Percentiles rank a stretch among this genome's conserved stretches.
Evolutionary conservation across 2,797 vertebrate genomes (phyloP).

Genomic region (Lepidocolaptes lacrymiger): DNA sequence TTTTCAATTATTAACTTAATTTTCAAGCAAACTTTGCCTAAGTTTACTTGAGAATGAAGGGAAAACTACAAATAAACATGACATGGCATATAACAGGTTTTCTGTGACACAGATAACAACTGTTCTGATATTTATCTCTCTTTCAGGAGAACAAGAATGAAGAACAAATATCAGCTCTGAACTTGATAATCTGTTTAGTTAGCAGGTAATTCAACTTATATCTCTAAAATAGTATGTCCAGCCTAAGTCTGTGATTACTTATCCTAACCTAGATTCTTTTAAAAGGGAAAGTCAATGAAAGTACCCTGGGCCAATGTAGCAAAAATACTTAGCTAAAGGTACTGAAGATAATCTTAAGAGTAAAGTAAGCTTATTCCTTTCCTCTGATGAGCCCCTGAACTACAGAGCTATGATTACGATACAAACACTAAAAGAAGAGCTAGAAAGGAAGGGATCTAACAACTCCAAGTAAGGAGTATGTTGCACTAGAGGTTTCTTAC

Average conservation of each 20-base stretch:
- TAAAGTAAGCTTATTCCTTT: not conserved
- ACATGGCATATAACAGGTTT: not conserved
- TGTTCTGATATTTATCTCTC: not conserved
- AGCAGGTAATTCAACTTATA: constrained; percentile 83
- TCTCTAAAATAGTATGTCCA: not conserved
- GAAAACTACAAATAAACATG: not conserved
- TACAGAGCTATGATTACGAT: not conserved
- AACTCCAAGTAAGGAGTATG: not conserved
- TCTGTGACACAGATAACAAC: not conserved
- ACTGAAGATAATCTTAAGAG: not conserved
- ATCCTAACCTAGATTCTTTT: not conserved
- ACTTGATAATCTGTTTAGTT: constrained; percentile 96
- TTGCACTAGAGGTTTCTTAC: not conserved
- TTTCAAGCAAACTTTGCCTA: too few species aligned
- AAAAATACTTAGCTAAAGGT: not conserved
- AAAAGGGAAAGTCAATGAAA: not conserved
- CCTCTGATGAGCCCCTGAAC: not conserved
- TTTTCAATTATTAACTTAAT: too few species aligned
- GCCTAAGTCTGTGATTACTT: not conserved
- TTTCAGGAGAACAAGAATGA: constrained; percentile 89
- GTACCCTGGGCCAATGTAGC: not conserved
- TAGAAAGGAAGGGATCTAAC: not conserved
- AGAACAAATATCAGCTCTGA: constrained; percentile 90
- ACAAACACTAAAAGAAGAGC: not conserved
- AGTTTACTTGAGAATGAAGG: not conserved